Evolutionary conservation across 2,113 vertebrate genomes (phyloP).

Genomic region (Ptychochromis oligacanthus): DNA sequence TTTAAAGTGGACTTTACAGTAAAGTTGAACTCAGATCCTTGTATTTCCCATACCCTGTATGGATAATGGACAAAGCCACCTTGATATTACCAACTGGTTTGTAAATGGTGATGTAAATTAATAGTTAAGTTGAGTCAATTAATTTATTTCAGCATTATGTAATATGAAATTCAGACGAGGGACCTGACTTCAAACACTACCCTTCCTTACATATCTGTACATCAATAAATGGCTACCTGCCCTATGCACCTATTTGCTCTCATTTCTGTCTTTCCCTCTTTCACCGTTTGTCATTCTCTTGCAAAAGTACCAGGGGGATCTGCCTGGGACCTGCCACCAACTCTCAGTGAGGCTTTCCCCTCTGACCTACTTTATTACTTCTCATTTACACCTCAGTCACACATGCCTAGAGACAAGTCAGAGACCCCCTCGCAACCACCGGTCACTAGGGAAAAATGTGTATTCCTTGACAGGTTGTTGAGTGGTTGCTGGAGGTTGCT

Average conservation of each 20-base stretch:
- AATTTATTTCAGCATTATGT: not conserved
- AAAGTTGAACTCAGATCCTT: too few species aligned
- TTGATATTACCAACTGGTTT: too few species aligned
- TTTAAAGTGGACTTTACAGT: too few species aligned
- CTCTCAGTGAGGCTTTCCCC: not conserved
- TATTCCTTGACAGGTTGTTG: too few species aligned
- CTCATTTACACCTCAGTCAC: not conserved
- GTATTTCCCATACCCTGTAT: too few species aligned
- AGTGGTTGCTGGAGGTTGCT: not conserved
- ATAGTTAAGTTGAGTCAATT: not conserved
- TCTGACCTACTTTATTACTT: not conserved
- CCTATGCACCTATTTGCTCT: not conserved
- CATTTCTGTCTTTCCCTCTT: not conserved
- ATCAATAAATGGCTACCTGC: not conserved
- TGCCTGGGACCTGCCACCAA: accelerated
- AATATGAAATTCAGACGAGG: not conserved
- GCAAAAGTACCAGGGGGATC: not conserved
- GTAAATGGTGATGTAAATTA: not conserved
- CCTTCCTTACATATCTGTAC: too few species aligned
- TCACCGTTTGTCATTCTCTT: not conserved
- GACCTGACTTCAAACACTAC: too few species aligned
- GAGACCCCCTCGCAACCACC: not conserved
- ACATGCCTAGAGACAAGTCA: not conserved
- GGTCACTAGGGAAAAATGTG: too few species aligned
- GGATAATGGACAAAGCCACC: too few species aligned